Evolutionary conservation across 2,797 vertebrate species (phyloP).

Genomic region (Cynopterus sphinx): DNA sequence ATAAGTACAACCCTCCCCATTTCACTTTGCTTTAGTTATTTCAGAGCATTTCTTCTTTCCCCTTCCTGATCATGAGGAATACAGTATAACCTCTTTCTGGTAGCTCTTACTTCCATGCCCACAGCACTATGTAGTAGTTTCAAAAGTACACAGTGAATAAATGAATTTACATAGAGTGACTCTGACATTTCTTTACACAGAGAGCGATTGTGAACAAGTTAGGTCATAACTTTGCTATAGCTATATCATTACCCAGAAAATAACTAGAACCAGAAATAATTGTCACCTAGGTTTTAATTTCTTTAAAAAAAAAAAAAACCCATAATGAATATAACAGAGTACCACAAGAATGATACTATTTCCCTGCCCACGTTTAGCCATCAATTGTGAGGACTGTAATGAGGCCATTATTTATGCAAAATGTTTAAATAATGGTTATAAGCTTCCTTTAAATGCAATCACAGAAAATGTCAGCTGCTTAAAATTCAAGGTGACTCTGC

Average conservation of each 20-base stretch:
- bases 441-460: constrained; percentile 44
- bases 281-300: not conserved
- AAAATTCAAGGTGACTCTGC: constrained; percentile 74
- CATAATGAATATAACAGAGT: constrained; percentile 11
- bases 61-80: not conserved
- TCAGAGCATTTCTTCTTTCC: not conserved
- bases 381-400: constrained; percentile 53
- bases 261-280: constrained; percentile 57
- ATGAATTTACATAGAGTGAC: constrained; percentile 24
- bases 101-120: constrained; percentile 21
- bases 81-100: not conserved
- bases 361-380: not conserved
- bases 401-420: constrained; percentile 69
- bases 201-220: constrained; percentile 17
- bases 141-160: constrained; percentile 38
- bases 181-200: constrained; percentile 51
- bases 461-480: constrained; percentile 64
- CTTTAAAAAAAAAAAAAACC: not conserved
- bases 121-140: not conserved
- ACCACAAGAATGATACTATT: not conserved
- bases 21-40: not conserved
- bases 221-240: constrained; percentile 34
- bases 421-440: constrained; percentile 65
- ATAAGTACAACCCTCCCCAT: not conserved
- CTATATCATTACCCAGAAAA: constrained; percentile 50